A percentile compares a stretch with the other conserved stretches of the same genome.
Evolutionary conservation across 2,113 vertebrate genomes (phyloP).

Genomic region (Xenopus tropicalis): UCB_Xtro_10.0 CM004447.2:103750001-103750500

Average conservation of each 20-base stretch:
- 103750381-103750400: slow-evolving; percentile 4
- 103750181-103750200: background rate
- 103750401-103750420: slow-evolving; percentile 2
- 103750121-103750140: too few species aligned
- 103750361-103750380: background rate
- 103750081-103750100: background rate
- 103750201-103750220: background rate
- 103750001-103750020: too few species aligned
- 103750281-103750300: slow-evolving; percentile 3
- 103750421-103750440: background rate
- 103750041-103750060: background rate
- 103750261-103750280: background rate
- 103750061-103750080: background rate
- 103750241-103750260: background rate
- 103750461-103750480: slow-evolving; percentile 2
- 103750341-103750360: background rate
- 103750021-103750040: background rate
- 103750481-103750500: background rate
- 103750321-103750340: slow-evolving; percentile 6
- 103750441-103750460: slow-evolving; percentile 2
- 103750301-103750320: background rate
- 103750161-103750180: background rate
- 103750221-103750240: too few species aligned
- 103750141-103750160: background rate
- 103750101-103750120: too few species aligned